These are phyloP conservation scores for Rotaria socialis DNA, from an alignment of 2,888 invertebrate genomes.

Conservation along the genomic window DNA sequence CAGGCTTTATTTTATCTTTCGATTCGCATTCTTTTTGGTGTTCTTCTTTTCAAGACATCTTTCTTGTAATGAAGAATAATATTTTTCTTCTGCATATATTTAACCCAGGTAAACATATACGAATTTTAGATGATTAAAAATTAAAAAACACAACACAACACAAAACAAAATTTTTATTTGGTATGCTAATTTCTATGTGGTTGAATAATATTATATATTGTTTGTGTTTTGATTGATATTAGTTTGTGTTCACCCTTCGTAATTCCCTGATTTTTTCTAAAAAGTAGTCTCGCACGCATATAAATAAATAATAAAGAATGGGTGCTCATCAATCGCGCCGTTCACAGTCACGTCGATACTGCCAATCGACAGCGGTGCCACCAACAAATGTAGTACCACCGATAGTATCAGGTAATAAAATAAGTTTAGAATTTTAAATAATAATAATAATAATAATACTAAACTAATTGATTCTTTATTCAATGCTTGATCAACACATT, in stretches of 20 bases:
- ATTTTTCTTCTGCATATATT: not conserved
- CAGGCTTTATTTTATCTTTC: not conserved
- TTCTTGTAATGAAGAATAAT: not conserved
- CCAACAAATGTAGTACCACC: not conserved
- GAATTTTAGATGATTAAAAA: not conserved
- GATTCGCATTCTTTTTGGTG: not conserved
- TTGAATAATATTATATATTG: not conserved
- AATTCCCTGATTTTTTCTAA: not conserved
- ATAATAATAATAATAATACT: too few relatives aligned
- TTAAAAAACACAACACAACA: not conserved
- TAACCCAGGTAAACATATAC: not conserved
- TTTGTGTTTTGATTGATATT: conserved; percentile 4
- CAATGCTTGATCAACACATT: not conserved
- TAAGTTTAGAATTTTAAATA: not conserved
- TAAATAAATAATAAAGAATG: not conserved
- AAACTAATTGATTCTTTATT: not conserved
- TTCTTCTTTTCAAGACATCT: not conserved
- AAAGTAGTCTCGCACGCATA: not conserved
- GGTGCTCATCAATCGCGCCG: conserved; percentile 25
- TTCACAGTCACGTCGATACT: not conserved
- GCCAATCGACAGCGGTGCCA: not conserved
- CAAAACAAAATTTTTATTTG: not conserved
- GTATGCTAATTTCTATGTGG: not conserved
- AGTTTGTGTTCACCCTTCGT: not conserved
- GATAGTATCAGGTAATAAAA: not conserved